phyloP scores from a whole-genome alignment of 1,140 invertebrate genomes.

The Meloidogyne floridensis region DNA sequence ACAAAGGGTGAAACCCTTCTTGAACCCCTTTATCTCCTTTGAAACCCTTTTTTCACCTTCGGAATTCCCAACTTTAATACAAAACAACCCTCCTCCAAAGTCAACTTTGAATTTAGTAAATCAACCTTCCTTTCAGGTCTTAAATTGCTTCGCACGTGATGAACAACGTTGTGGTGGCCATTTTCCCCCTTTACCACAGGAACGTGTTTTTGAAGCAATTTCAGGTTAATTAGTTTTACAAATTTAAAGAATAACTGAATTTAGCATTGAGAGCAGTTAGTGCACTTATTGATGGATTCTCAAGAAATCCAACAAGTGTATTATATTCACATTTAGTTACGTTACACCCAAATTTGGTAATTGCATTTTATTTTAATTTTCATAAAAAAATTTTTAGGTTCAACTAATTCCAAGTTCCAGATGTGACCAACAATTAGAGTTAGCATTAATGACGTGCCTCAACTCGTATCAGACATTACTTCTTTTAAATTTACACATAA shows the following conservation, averaged over 20 bases:
- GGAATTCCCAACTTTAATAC: too few species aligned
- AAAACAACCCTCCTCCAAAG: too few species aligned
- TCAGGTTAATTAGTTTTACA: constrained; percentile 21
- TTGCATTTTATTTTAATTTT: too few species aligned
- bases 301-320: constrained; percentile 42
- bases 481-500: constrained; percentile 46
- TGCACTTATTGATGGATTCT: constrained; percentile 55
- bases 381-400: neutral
- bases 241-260: too few species aligned
- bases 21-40: too few species aligned
- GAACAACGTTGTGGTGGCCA: constrained; percentile 52
- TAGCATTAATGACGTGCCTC: constrained; percentile 51
- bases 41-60: too few species aligned
- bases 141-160: constrained; percentile 56
- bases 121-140: constrained; percentile 39
- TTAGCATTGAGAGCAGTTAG: constrained; percentile 50
- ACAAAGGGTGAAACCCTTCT: too few species aligned
- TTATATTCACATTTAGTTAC: constrained; percentile 56
- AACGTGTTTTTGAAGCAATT: constrained; percentile 57
- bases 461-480: constrained; percentile 58
- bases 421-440: constrained; percentile 52
- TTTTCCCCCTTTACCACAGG: constrained; percentile 53
- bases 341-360: constrained; percentile 52
- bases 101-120: too few species aligned
- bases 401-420: constrained; percentile 57